Base-by-base conservation (phyloP, 2,113 vertebrate genomes). In the Menura novaehollandiae region DNA sequence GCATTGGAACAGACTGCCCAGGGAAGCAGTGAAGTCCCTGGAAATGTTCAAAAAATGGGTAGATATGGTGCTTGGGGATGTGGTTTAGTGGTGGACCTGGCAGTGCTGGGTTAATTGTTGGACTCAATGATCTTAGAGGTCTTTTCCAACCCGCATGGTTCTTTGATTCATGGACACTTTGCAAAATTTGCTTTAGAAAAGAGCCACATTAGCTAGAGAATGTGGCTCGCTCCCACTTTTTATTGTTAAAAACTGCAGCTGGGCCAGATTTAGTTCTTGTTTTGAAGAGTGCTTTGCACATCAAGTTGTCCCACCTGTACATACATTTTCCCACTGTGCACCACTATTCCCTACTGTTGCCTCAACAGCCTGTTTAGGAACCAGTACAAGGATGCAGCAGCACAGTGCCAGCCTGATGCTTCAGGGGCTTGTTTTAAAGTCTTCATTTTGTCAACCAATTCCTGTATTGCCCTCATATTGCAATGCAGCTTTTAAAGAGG, bases 341-440 rank as follows among this genome's bases (percentile, higher is more conserved):
- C 1, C 0, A 0, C 21, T 37, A 1, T 24, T 83, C 39, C 21
- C 44, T 1, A 1, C 7, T 44, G 2, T 37, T 73, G 20, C 33
- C 49, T 75, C 32, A n/a, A 28, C 13, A 53, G 17, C 20, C 22
- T 13, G 0, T 39, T 30, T 27, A 32, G 41, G 60, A n/a, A 12
- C 24, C n/a, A 46, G 64, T 32, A 21, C 16, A 49, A 32, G 62
- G 62, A 26, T 43, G 32, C 62, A 43, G 56, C 51, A 35, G 52
- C 2, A 1, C 56, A 30, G 23, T 4, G 1, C 22, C 80, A 79
- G 13, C 41, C 27, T 1, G 2, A 3, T 44, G 8, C 10, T 64
- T 55, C 49, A 41, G 12, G 15, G 14, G 1, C 13, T 10, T 72
- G 15, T 27, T 85, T 75, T 52, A 20, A 44, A 60, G 17, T 67